phyloP scores from a whole-genome alignment of 2,888 invertebrate species.

The Erpobdella octoculata region DNA sequence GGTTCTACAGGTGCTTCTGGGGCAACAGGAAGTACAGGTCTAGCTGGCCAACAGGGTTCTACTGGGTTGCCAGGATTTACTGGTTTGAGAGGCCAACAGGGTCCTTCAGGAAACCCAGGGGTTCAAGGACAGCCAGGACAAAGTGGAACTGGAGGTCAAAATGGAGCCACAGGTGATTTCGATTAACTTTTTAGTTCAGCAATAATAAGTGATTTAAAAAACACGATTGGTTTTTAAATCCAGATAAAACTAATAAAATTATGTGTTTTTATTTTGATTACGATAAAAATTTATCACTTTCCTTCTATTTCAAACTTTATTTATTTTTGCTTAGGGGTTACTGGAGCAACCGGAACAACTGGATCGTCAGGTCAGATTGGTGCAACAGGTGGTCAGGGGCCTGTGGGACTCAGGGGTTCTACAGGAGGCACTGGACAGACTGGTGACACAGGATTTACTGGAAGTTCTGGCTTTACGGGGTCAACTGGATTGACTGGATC shows the following conservation, averaged over 20 bases:
- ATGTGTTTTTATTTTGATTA: background rate
- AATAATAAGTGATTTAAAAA: constrained; percentile 2
- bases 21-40: constrained; percentile 37
- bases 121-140: constrained; percentile 29
- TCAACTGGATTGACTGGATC: constrained; percentile 10
- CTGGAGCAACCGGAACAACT: constrained; percentile 14
- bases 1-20: constrained; percentile 31
- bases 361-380: constrained; percentile 27
- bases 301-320: background rate
- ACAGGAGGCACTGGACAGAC: constrained; percentile 11
- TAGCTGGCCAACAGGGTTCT: constrained; percentile 36
- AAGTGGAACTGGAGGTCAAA: constrained; percentile 34
- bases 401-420: background rate
- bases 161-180: constrained; percentile 31
- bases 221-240: background rate
- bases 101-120: constrained; percentile 32
- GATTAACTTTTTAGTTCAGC: background rate
- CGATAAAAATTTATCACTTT: background rate
- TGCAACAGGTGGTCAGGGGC: constrained; percentile 8
- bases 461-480: constrained; percentile 16
- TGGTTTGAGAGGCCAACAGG: too few relatives aligned
- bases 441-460: constrained; percentile 25
- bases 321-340: background rate
- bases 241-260: background rate
- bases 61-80: constrained; percentile 37